A percentile compares a stretch with the other conserved stretches of the same genome.
These are phyloP conservation scores for Drosophila nigromelanica DNA, from an alignment of 1,140 invertebrate genomes.

Conservation along the genomic window DNA sequence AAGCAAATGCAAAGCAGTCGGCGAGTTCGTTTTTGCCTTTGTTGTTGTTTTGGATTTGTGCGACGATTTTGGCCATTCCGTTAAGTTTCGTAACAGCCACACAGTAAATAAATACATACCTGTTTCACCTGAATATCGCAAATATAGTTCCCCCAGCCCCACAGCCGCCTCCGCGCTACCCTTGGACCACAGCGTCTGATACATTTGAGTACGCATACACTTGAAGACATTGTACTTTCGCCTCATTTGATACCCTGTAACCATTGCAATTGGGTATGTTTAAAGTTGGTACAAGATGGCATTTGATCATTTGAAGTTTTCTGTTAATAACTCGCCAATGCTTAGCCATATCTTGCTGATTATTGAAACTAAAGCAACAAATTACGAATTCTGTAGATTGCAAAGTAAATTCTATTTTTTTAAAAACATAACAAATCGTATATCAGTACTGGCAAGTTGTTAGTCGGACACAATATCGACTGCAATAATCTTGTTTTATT, in stretches of 20 bases:
- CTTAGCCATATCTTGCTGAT: too few species aligned
- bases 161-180: too few species aligned
- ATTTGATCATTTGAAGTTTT: too few species aligned
- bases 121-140: conserved; percentile 32
- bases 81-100: conserved; percentile 66
- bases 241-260: not conserved
- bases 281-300: too few species aligned
- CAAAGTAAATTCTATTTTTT: too few species aligned
- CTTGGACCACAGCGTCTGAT: conserved; percentile 2
- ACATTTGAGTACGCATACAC: conserved; percentile 17
- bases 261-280: not conserved
- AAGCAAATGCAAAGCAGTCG: conserved; percentile 36
- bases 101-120: conserved; percentile 55
- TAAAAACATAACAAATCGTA: too few species aligned
- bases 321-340: too few species aligned
- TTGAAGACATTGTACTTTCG: conserved; percentile 16
- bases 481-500: too few species aligned
- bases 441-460: too few species aligned
- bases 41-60: conserved; percentile 30
- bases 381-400: too few species aligned
- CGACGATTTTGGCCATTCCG: conserved; percentile 26
- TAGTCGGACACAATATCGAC: too few species aligned
- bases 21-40: conserved; percentile 17
- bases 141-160: conserved; percentile 4
- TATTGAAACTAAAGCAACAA: too few species aligned